A percentile compares a stretch with the other conserved stretches of the same genome.
Conservation (phyloP, 1,140 invertebrate species). For the Scaptomyza hsui region DNA sequence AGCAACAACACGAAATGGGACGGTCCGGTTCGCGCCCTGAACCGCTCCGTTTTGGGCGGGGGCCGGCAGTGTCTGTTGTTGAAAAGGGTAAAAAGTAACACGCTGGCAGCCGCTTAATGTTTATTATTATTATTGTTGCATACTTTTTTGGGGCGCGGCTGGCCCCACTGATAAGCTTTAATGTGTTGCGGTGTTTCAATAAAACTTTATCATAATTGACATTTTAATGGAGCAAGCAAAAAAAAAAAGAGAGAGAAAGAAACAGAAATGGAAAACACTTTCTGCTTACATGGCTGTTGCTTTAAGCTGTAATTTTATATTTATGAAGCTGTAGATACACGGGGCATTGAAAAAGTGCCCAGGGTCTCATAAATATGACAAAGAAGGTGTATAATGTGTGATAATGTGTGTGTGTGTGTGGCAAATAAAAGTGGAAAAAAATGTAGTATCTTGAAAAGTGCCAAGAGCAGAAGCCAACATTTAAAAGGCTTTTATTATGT, state of each 20-base stretch:
- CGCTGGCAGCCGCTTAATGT: constrained; percentile 55
- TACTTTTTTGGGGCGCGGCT: constrained; percentile 46
- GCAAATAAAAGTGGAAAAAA: background rate
- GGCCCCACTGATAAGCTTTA: constrained; percentile 69
- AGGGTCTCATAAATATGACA: constrained; percentile 53
- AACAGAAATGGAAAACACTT: constrained; percentile 24
- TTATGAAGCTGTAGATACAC: constrained; percentile 56
- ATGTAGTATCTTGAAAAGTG: background rate
- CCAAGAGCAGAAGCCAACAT: background rate
- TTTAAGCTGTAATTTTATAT: constrained; percentile 64
- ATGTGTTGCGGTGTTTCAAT: constrained; percentile 76
- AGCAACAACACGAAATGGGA: constrained; percentile 51
- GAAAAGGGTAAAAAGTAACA: constrained; percentile 70
- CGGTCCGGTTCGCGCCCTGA: constrained; percentile 1
- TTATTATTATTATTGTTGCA: constrained; percentile 82
- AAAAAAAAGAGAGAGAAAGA: constrained; percentile 42
- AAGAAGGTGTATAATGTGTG: constrained; percentile 71
- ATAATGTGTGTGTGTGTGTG: constrained; percentile 55
- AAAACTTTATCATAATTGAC: constrained; percentile 83
- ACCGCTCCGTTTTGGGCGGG: background rate
- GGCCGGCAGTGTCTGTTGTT: constrained; percentile 32
- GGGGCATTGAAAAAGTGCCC: constrained; percentile 48
- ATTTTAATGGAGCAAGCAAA: constrained; percentile 69
- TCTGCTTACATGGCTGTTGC: constrained; percentile 31
- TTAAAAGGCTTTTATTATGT: background rate